Percentiles rank a stretch among this genome's conserved stretches.
These are phyloP conservation scores for Girardinichthys multiradiatus DNA, from an alignment of 2,113 vertebrate genomes.

Conservation along the genomic window DNA sequence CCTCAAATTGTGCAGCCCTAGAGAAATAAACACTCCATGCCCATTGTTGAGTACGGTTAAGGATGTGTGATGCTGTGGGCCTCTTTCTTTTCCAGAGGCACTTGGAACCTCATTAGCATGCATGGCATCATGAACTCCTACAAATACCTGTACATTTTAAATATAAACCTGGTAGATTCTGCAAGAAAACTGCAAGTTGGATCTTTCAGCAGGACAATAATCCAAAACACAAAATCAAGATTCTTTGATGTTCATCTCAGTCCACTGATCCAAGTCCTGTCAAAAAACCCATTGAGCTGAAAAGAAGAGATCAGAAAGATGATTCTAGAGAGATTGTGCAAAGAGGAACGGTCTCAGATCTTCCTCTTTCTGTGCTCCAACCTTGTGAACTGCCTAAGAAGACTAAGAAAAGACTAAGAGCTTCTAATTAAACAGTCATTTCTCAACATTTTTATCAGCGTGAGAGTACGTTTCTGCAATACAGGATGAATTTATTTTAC, in stretches of 20 bases:
- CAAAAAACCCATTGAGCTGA: too few relatives aligned
- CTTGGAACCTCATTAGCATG: background rate
- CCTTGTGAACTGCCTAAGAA: background rate
- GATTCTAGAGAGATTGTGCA: background rate
- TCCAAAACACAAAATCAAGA: background rate
- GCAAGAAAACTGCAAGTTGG: background rate
- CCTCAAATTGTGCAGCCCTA: too few relatives aligned
- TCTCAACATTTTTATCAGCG: background rate
- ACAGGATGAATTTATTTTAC: background rate
- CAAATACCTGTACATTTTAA: background rate
- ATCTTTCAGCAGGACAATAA: background rate
- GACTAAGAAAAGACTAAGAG: too few relatives aligned
- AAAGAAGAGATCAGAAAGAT: too few relatives aligned
- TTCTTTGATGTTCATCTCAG: too few relatives aligned
- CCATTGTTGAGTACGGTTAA: background rate
- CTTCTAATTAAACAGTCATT: background rate
- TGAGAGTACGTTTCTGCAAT: background rate
- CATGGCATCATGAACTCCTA: too few relatives aligned
- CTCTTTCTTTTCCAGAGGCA: background rate
- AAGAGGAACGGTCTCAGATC: background rate
- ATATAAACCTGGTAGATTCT: background rate
- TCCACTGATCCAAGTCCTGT: too few relatives aligned
- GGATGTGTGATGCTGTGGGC: background rate
- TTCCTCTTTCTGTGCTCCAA: background rate
- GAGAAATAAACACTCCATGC: too few relatives aligned